These are phyloP conservation scores for Aleiodes sp. DNA, from an alignment of 1,140 invertebrate genomes.

Conservation along the genomic window DNA sequence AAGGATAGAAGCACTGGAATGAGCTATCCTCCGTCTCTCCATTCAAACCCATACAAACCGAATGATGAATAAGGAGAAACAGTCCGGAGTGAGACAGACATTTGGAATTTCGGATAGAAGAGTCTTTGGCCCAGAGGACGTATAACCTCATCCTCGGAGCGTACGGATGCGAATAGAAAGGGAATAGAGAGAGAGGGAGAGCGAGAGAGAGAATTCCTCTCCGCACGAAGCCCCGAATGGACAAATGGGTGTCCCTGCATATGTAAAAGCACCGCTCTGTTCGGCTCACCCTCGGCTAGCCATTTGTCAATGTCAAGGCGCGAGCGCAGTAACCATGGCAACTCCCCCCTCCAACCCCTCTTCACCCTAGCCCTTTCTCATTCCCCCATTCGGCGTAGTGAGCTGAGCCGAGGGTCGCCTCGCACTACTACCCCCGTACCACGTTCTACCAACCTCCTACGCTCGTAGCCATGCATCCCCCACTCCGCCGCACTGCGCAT, in stretches of 20 bases:
- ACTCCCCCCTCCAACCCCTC: slow-evolving; percentile 50
- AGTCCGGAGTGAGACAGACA: background rate
- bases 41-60: background rate
- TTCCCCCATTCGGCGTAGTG: background rate
- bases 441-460: slow-evolving; percentile 18
- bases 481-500: slow-evolving; percentile 20
- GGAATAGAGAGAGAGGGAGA: slow-evolving; percentile 9
- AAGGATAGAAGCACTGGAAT: background rate
- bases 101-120: background rate
- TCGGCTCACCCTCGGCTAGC: slow-evolving; percentile 65
- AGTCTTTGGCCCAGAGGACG: background rate
- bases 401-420: slow-evolving; percentile 29
- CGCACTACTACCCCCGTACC: slow-evolving; percentile 28
- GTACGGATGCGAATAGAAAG: background rate
- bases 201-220: slow-evolving; percentile 23
- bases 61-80: background rate
- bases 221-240: slow-evolving; percentile 51
- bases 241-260: slow-evolving; percentile 68
- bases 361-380: slow-evolving; percentile 42
- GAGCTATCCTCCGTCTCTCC: background rate
- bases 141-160: background rate
- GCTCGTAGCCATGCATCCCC: background rate
- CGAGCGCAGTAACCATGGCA: slow-evolving; percentile 65
- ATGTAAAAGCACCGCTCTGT: slow-evolving; percentile 66
- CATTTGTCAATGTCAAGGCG: slow-evolving; percentile 68